Conservation (phyloP, 1,140 invertebrate genomes). For the Cyphomyrmex costatus region DNA sequence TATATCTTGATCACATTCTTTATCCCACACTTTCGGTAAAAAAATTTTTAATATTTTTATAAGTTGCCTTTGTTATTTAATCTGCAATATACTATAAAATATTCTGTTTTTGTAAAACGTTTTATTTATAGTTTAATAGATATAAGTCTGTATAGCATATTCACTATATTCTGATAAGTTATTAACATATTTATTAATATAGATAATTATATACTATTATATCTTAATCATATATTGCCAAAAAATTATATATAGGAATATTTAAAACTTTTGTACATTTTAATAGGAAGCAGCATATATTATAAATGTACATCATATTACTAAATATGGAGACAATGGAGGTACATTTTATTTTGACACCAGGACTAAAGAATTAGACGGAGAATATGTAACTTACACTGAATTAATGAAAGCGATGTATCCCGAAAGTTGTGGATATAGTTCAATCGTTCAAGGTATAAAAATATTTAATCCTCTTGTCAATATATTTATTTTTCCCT, state of each 20-base stretch:
- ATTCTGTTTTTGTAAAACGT: neutral
- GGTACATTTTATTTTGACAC: slow-evolving; percentile 98
- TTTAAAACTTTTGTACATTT: slow-evolving; percentile 1
- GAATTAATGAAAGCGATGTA: slow-evolving; percentile 91
- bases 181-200: neutral
- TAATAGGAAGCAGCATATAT: slow-evolving; percentile 91
- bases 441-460: slow-evolving; percentile 94
- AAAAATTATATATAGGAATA: slow-evolving; percentile 16
- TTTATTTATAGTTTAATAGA: slow-evolving; percentile 3
- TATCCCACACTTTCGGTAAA: slow-evolving; percentile 92
- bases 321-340: slow-evolving; percentile 94
- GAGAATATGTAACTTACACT: slow-evolving; percentile 90
- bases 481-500: too few relatives aligned
- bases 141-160: too few relatives aligned
- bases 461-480: too few relatives aligned
- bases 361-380: slow-evolving; percentile 93
- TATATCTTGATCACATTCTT: slow-evolving; percentile 96
- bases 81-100: neutral
- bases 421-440: slow-evolving; percentile 93
- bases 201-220: too few relatives aligned
- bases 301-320: slow-evolving; percentile 97
- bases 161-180: neutral
- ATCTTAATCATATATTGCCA: slow-evolving; percentile 46
- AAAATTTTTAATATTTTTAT: slow-evolving; percentile 70
- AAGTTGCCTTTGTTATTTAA: neutral